Evolutionary conservation across 2,797 vertebrate genomes (phyloP).

Genomic region (Rhodeus uyekii): DNA sequence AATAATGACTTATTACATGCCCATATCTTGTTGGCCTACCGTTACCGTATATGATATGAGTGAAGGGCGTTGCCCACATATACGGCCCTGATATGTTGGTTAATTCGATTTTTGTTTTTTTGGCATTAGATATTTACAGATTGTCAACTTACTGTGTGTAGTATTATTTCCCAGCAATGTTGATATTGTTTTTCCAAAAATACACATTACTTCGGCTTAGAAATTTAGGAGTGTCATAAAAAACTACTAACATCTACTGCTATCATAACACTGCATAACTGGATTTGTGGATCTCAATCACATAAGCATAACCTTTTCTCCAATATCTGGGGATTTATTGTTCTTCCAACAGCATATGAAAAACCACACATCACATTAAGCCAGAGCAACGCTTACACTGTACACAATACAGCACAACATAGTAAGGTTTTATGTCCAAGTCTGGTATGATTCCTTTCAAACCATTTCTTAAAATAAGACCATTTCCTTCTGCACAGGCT

Average conservation of each 20-base stretch:
- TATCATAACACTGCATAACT: not conserved
- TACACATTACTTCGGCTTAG: not conserved
- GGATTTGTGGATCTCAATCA: not conserved
- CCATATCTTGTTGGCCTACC: no score
- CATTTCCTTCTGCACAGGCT: constrained; percentile 60
- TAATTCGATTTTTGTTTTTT: not conserved
- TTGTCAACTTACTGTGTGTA: not conserved
- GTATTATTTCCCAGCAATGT: not conserved
- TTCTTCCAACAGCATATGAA: not conserved
- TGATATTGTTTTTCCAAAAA: not conserved
- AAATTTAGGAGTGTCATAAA: not conserved
- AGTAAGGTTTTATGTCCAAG: not conserved
- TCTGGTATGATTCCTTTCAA: constrained; percentile 56
- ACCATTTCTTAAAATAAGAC: constrained; percentile 61
- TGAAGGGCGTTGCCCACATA: no score
- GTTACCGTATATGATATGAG: no score
- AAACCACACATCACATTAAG: not conserved
- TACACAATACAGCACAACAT: not conserved
- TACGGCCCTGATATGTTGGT: no score
- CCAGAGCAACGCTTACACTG: not conserved
- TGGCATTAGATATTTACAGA: not conserved
- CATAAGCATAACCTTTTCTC: constrained; percentile 23
- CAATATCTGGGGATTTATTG: constrained; percentile 1
- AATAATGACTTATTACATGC: no score
- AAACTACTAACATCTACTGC: not conserved